Conservation (phyloP, 1,140 invertebrate species). For the Diuraphis noxia region DNA sequence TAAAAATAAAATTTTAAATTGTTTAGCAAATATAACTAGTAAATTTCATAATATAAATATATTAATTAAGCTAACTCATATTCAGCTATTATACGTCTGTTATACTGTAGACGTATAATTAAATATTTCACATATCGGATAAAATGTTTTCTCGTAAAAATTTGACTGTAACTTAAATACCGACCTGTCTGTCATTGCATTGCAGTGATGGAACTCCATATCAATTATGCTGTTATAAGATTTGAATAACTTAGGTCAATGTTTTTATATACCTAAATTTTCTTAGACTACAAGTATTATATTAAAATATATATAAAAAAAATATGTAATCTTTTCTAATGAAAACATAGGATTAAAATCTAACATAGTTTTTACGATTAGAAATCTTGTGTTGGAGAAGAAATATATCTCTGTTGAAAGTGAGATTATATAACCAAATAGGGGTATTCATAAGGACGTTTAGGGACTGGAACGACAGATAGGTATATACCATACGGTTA, state of each 20-base stretch:
- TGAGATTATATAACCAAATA: neutral
- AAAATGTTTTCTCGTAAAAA: no score
- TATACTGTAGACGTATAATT: no score
- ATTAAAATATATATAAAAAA: neutral
- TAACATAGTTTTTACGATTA: neutral
- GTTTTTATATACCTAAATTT: neutral
- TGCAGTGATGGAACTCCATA: no score
- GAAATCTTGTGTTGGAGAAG: neutral
- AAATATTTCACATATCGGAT: no score
- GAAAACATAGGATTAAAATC: neutral
- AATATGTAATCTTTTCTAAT: neutral
- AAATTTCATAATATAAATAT: neutral
- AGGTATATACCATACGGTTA: neutral
- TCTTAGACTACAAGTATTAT: neutral
- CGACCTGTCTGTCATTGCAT: no score
- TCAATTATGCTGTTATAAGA: no score
- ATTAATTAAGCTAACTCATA: neutral
- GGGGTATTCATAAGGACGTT: neutral
- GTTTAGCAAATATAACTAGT: no score
- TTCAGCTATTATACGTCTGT: no score
- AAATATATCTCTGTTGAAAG: conserved; percentile 14
- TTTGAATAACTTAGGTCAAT: neutral
- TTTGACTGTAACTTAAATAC: no score
- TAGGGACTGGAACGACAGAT: neutral
- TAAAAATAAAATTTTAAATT: neutral